These are phyloP conservation scores for Catagonus wagneri DNA, from an alignment of 2,113 vertebrate genomes.

Conservation along the genomic window DNA sequence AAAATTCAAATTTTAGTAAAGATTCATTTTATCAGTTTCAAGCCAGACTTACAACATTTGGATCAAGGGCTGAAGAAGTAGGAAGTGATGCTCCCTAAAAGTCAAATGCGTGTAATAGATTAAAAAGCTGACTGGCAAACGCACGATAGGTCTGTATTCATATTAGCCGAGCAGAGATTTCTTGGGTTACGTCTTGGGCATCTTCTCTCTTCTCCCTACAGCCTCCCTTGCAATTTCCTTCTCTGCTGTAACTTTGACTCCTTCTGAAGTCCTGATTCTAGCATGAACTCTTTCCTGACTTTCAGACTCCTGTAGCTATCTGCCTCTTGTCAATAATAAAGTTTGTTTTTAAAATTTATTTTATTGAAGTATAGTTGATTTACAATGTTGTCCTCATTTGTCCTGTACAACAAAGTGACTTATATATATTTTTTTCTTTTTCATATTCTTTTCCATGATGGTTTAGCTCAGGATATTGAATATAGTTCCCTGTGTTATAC, in stretches of 20 bases:
- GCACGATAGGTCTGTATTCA: not conserved
- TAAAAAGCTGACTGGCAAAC: not conserved
- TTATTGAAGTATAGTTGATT: too few species aligned
- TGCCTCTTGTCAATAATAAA: constrained; percentile 56
- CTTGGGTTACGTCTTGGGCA: not conserved
- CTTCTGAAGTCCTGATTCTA: not conserved
- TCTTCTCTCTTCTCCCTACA: not conserved
- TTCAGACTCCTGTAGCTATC: constrained; percentile 39
- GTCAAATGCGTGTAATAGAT: not conserved
- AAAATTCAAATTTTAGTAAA: not conserved
- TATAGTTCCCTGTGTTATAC: too few species aligned
- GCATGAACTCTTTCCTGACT: not conserved
- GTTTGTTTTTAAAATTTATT: not conserved
- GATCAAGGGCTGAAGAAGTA: not conserved
- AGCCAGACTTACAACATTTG: not conserved
- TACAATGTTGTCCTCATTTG: too few species aligned
- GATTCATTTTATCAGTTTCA: constrained; percentile 39
- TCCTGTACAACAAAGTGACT: too few species aligned
- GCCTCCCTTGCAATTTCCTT: not conserved
- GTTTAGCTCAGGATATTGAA: too few species aligned
- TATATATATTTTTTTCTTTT: too few species aligned
- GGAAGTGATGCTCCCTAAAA: not conserved
- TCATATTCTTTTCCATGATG: too few species aligned
- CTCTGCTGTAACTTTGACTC: not conserved
- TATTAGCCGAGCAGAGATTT: not conserved